Base-by-base conservation (phyloP, 2,888 invertebrate species). In the Leptinotarsa haldemani region DNA sequence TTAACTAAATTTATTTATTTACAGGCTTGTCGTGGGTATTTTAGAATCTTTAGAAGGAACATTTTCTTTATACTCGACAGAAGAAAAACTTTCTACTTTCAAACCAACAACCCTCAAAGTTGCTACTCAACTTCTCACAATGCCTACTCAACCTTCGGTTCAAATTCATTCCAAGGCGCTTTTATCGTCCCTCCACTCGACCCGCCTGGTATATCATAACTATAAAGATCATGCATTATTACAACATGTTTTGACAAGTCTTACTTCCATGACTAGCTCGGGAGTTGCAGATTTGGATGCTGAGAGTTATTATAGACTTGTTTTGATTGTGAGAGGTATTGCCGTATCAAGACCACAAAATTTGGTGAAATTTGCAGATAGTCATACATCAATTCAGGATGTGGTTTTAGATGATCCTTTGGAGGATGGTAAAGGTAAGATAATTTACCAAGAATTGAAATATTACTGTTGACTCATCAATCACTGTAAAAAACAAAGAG, bases 181-280 rank as follows among this genome's bases (percentile, higher is more conserved):
- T 73, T 87, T 98, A 80, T 93, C 96, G 0, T 93, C 97, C 0
- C 87, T 98, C 48, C 93, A 94, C 83, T 90, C 92, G 40, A 93
- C 93, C 47, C 92, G 93, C 63, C 89, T 91, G 46, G 87, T 91
- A 7, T 98, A 97, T 87, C 96, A 97, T 85, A 92, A 92, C 81
- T 96, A 96, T 85, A 98, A 97, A 90, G 96, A 98, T 86, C 94
- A 95, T 85, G 94, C 96, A 1, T 90, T 97, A 63, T 88, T 98
- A 56, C 92, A 91, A 68, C 94, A 97, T 86, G 95, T 94, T 65
- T 90, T 92, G 83, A 89, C 88, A 16, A 92, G 93, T 30, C 88
- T 96, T 46, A 91, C 90, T 68, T 89, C 90, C 73, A 91, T 95
- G 84, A 77, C 78, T 13, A 72, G 65, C 53, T 85, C 87, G 1